Conservation (phyloP, 1,140 invertebrate genomes). For the Nymphalis io region DNA sequence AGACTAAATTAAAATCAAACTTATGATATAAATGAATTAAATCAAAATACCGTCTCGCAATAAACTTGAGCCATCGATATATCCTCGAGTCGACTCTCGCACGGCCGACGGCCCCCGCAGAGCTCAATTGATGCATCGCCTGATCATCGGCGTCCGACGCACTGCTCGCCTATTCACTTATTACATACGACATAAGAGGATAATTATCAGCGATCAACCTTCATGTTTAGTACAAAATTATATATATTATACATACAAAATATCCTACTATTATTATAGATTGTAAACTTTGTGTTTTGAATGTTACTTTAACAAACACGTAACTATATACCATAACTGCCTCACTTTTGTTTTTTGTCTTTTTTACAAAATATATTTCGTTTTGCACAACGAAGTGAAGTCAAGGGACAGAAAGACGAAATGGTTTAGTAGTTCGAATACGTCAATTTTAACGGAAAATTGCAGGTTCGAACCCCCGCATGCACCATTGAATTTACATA, state of each 20-base stretch:
- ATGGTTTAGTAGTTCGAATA: too few species aligned
- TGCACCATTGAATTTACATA: too few species aligned
- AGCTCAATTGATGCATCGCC: conserved; percentile 72
- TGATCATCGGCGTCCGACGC: conserved; percentile 46
- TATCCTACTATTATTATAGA: background rate
- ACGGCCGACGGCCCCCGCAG: conserved; percentile 64
- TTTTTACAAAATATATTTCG: too few species aligned
- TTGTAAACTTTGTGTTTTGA: too few species aligned
- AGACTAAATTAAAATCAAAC: conserved; percentile 13
- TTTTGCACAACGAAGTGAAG: too few species aligned
- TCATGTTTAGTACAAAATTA: conserved; percentile 23
- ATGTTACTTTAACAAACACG: too few species aligned
- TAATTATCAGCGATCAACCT: conserved; percentile 39
- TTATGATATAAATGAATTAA: conserved; percentile 22
- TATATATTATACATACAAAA: conserved; percentile 8
- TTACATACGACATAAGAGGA: conserved; percentile 43
- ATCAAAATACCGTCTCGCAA: conserved; percentile 4
- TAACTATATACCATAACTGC: too few species aligned
- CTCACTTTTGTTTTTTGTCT: too few species aligned
- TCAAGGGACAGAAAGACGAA: too few species aligned
- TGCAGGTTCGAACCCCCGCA: too few species aligned
- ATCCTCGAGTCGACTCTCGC: conserved; percentile 33
- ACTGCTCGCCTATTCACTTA: conserved; percentile 45
- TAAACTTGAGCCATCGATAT: conserved; percentile 39
- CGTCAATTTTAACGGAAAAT: too few species aligned